phyloP scores from a whole-genome alignment of 2,888 invertebrate species.

The Tupiocoris notatus region DNA sequence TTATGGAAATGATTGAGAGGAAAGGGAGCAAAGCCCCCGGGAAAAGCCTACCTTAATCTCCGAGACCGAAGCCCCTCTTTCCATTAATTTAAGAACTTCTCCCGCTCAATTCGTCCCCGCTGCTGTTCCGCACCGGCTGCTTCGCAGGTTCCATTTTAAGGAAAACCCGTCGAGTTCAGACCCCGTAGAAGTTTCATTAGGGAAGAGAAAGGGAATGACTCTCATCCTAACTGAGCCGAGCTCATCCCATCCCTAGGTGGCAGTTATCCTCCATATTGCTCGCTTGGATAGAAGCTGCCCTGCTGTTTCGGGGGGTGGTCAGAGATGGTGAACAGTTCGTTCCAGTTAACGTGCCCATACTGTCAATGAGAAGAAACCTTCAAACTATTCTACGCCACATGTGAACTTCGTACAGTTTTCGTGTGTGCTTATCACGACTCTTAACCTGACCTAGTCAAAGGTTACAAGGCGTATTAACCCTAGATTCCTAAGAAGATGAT shows the following conservation, averaged over 20 bases:
- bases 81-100: slow-evolving; percentile 37
- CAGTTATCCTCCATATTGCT: neutral
- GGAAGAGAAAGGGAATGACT: slow-evolving; percentile 32
- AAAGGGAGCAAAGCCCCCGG: neutral
- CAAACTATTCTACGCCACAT: no score
- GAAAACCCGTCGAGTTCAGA: slow-evolving; percentile 13
- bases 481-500: no score
- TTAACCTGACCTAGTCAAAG: no score
- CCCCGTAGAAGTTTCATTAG: slow-evolving; percentile 24
- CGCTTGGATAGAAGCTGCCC: neutral
- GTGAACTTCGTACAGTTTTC: no score
- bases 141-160: slow-evolving; percentile 15
- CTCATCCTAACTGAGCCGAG: neutral
- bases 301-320: neutral
- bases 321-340: neutral
- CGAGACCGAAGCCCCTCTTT: slow-evolving; percentile 24
- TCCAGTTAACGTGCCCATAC: neutral
- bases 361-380: no score
- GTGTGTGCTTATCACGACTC: no score
- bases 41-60: slow-evolving; percentile 26
- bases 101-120: neutral
- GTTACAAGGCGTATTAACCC: no score
- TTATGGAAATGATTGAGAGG: slow-evolving; percentile 37
- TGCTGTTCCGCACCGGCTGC: neutral
- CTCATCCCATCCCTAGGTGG: neutral